A percentile compares a stretch with the other conserved stretches of the same genome.
Conservation (phyloP, 2,113 vertebrate genomes). For the Calidris pugnax region DNA sequence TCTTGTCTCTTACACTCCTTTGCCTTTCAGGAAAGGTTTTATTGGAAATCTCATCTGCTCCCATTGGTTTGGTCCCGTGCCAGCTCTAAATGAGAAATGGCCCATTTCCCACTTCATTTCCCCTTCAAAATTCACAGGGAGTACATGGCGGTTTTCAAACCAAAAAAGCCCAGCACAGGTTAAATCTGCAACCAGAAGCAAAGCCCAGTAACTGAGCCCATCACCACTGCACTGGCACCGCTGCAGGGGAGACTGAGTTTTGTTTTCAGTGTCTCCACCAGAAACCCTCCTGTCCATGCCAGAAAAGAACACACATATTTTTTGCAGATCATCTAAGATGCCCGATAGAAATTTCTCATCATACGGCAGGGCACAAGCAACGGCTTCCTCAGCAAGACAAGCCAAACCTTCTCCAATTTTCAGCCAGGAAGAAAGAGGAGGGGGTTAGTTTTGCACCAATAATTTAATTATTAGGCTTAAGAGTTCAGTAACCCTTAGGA, state of each 20-base stretch:
- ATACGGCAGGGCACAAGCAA: background rate
- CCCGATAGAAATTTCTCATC: background rate
- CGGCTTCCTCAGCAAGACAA: background rate
- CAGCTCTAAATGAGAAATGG: conserved; percentile 44
- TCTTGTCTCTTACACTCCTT: background rate
- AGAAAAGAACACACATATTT: background rate
- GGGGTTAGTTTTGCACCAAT: background rate
- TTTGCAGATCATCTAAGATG: background rate
- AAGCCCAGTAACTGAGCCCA: background rate
- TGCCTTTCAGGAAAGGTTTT: conserved; percentile 33
- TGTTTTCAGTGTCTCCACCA: background rate
- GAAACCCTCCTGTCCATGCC: background rate
- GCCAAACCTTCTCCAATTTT: background rate
- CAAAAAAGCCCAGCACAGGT: background rate
- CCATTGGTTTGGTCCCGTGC: background rate
- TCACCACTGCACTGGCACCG: background rate
- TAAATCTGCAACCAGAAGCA: background rate
- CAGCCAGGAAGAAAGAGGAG: background rate
- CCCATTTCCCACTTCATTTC: conserved; percentile 46
- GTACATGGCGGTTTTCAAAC: background rate
- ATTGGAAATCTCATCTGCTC: conserved; percentile 39
- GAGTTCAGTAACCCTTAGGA: background rate
- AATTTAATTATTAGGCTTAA: background rate
- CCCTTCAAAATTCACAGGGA: background rate
- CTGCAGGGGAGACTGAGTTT: background rate